These are phyloP conservation scores for Lasioglossum lativentre DNA, from an alignment of 2,888 invertebrate species.

Conservation along the genomic window DNA sequence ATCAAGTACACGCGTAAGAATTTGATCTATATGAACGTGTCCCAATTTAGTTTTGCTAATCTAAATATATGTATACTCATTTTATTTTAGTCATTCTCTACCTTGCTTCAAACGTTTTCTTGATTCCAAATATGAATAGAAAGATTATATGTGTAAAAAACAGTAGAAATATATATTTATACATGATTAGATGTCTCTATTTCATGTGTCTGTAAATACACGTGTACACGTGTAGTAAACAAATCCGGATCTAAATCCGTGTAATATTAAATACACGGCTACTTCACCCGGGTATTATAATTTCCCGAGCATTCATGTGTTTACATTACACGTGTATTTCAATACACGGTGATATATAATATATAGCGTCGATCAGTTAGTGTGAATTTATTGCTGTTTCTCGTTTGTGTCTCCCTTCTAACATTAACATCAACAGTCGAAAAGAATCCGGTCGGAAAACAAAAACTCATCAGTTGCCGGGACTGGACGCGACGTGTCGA, in stretches of 20 bases:
- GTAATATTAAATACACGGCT: neutral
- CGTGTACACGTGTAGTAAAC: neutral
- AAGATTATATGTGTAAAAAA: neutral
- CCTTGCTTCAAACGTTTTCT: slow-evolving; percentile 4
- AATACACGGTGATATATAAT: neutral
- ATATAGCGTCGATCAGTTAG: too few relatives aligned
- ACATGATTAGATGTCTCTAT: neutral
- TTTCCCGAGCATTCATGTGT: neutral
- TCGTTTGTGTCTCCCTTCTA: neutral
- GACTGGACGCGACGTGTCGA: too few relatives aligned
- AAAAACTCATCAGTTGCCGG: neutral
- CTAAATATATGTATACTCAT: slow-evolving; percentile 17
- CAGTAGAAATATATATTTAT: neutral
- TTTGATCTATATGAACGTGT: slow-evolving; percentile 4
- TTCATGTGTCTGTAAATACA: neutral
- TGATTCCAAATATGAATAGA: slow-evolving; percentile 5
- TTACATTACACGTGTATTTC: neutral
- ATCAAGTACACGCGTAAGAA: neutral
- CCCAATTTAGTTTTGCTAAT: slow-evolving; percentile 2
- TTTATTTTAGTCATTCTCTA: slow-evolving; percentile 13
- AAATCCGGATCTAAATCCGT: neutral
- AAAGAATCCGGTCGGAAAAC: neutral
- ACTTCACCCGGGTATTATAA: neutral
- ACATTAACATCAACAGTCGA: neutral
- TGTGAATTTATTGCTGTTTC: neutral